phyloP scores from a whole-genome alignment of 35 echinoderm and acorn worm species.

The Ophiothrix spiculata region DNA sequence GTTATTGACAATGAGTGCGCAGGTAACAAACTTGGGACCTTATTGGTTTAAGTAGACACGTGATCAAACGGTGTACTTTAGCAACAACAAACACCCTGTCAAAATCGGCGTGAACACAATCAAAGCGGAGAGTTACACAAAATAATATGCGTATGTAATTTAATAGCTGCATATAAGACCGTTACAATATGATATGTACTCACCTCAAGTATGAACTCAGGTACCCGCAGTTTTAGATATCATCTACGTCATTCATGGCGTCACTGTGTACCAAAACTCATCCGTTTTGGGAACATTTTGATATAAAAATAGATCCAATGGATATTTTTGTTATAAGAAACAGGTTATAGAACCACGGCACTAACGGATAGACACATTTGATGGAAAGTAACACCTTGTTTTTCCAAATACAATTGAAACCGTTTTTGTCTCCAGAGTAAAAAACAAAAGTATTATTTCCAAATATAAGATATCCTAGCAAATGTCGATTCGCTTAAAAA shows the following conservation, averaged over 20 bases:
- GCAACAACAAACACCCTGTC: background rate
- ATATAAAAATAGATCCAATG: background rate
- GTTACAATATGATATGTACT: background rate
- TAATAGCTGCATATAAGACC: too few species aligned
- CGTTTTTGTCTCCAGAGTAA: background rate
- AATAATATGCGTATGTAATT: background rate
- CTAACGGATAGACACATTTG: background rate
- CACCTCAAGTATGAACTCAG: background rate
- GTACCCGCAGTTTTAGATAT: background rate
- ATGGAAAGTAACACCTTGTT: background rate
- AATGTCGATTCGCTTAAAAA: background rate
- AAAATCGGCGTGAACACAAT: background rate
- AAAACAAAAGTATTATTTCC: background rate
- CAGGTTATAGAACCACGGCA: background rate
- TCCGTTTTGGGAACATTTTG: background rate
- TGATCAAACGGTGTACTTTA: background rate
- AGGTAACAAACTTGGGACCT: too few species aligned
- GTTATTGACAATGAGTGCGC: too few species aligned
- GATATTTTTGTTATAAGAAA: background rate
- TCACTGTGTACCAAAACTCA: background rate
- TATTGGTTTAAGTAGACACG: too few species aligned
- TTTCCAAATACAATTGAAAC: background rate
- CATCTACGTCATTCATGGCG: slow-evolving; percentile 3
- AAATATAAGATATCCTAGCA: background rate
- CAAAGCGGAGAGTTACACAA: background rate